phyloP scores from a whole-genome alignment of 53 echinoderm and acorn worm genomes.

The Apostichopus leukothele region DNA sequence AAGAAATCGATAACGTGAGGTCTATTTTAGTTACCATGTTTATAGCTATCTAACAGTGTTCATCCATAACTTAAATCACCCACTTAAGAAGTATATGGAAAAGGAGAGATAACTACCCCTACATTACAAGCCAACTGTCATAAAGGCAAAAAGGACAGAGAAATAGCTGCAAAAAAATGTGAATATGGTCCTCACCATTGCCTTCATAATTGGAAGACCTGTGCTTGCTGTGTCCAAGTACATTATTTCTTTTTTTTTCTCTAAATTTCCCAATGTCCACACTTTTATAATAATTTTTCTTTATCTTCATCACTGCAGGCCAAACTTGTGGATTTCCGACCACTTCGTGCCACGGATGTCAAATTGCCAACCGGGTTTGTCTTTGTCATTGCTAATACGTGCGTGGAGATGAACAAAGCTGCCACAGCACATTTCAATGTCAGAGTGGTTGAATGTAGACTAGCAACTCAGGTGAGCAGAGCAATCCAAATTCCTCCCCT shows the following conservation, averaged over 20 bases:
- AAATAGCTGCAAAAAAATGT: no score
- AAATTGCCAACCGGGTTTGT: constrained; percentile 64
- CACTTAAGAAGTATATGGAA: no score
- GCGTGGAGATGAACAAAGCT: constrained; percentile 94
- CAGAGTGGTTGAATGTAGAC: constrained; percentile 89
- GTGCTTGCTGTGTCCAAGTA: no score
- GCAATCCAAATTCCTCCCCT: background rate
- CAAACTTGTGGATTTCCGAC: constrained; percentile 88
- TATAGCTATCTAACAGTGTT: no score
- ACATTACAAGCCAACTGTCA: no score
- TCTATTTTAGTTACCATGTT: no score
- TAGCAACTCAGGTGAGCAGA: constrained; percentile 79
- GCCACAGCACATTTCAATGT: constrained; percentile 90
- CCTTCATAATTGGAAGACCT: no score
- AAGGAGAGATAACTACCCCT: no score
- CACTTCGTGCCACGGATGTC: constrained; percentile 74
- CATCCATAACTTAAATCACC: no score
- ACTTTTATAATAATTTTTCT: background rate
- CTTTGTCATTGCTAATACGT: constrained; percentile 87
- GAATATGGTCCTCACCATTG: no score
- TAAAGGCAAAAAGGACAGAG: no score
- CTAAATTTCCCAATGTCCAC: background rate
- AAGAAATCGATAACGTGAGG: no score
- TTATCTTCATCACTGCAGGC: constrained; percentile 57
- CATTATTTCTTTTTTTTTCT: background rate